Percentiles rank a stretch among this genome's conserved stretches.
These are phyloP conservation scores for Hydropsyche betteni DNA, from an alignment of 2,888 invertebrate species.

Conservation along the genomic window DNA sequence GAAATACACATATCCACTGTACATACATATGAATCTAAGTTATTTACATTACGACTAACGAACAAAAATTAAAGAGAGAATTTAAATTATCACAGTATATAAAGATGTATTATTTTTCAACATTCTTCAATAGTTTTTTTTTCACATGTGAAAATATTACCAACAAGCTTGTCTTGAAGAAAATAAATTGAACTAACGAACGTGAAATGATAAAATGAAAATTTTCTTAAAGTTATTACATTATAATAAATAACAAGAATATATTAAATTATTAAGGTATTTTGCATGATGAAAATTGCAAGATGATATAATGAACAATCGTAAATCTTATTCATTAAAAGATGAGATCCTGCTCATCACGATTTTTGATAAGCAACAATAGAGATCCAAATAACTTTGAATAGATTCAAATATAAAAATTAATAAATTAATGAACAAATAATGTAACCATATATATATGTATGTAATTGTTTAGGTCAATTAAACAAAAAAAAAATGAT, in stretches of 20 bases:
- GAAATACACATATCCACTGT: no score
- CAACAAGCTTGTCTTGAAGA: slow-evolving; percentile 22
- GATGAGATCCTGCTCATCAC: slow-evolving; percentile 52
- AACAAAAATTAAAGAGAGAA: no score
- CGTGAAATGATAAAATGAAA: slow-evolving; percentile 7
- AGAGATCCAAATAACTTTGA: no score
- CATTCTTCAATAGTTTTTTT: background rate
- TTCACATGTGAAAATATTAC: slow-evolving; percentile 27
- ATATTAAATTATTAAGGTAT: background rate
- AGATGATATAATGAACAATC: background rate
- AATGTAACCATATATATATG: no score
- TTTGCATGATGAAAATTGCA: no score
- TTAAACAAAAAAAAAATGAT: no score
- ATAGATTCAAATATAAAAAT: no score
- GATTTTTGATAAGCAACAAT: slow-evolving; percentile 38
- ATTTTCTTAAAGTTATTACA: slow-evolving; percentile 1
- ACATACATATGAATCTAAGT: no score
- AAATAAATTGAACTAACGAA: background rate
- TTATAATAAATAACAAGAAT: slow-evolving; percentile 5
- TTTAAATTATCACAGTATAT: no score
- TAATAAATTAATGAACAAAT: no score
- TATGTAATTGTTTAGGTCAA: no score
- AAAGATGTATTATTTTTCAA: background rate
- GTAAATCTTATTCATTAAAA: slow-evolving; percentile 49
- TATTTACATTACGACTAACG: no score